Conservation (phyloP, 2,888 invertebrate genomes). For the Terebella lapidaria region DNA sequence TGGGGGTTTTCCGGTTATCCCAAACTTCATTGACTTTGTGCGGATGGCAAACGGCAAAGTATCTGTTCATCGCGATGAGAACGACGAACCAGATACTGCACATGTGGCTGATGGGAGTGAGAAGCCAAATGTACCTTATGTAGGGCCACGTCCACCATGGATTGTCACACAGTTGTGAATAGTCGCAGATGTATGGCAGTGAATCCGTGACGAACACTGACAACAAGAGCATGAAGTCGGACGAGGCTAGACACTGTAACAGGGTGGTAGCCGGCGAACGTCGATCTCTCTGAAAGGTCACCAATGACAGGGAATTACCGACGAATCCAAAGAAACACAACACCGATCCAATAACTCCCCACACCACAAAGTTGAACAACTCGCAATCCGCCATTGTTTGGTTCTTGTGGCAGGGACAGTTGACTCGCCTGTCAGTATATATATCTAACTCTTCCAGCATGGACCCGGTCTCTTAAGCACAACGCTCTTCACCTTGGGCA, state of each 20-base stretch:
- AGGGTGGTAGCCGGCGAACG: constrained; percentile 24
- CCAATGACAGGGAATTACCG: constrained; percentile 24
- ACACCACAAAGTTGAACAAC: constrained; percentile 26
- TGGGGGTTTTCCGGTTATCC: constrained; percentile 19
- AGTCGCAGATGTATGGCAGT: constrained; percentile 27
- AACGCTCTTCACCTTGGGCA: no score
- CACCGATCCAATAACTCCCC: constrained; percentile 22
- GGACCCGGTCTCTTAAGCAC: no score
- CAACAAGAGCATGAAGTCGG: constrained; percentile 25
- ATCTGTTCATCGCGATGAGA: constrained; percentile 26
- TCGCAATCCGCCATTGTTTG: constrained; percentile 18
- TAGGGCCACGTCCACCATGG: constrained; percentile 28
- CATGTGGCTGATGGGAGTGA: constrained; percentile 28
- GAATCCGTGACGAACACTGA: constrained; percentile 27
- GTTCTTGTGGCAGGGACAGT: no score
- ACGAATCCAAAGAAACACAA: constrained; percentile 24
- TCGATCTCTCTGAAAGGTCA: constrained; percentile 22
- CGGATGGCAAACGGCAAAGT: constrained; percentile 28
- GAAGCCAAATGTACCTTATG: constrained; percentile 26
- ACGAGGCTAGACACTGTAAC: constrained; percentile 24
- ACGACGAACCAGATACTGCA: constrained; percentile 29
- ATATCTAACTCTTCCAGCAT: no score
- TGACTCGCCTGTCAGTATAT: no score
- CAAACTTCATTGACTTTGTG: constrained; percentile 20
- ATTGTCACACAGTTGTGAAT: constrained; percentile 20